Conservation (phyloP, 2,888 invertebrate genomes). For the Danaus chrysippus region DNA sequence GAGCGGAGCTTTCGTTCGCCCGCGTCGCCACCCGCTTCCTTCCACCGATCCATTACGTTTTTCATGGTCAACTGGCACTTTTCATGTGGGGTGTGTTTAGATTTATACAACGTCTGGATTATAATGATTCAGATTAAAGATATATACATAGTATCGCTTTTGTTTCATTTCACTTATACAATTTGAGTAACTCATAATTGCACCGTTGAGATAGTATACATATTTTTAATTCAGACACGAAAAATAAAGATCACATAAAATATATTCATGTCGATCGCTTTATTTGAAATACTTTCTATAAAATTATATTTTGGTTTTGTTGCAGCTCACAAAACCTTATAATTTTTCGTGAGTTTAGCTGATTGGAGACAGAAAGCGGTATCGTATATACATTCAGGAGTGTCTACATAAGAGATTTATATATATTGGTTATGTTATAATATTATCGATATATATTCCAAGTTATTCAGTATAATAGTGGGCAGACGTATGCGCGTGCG, state of each 20-base stretch:
- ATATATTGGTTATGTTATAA: conserved; percentile 20
- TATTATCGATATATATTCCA: conserved; percentile 11
- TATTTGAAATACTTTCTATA: no score
- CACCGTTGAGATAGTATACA: no score
- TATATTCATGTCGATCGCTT: no score
- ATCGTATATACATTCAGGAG: conserved; percentile 16
- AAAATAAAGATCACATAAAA: no score
- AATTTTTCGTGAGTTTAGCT: no score
- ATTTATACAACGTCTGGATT: background rate
- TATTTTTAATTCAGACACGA: no score
- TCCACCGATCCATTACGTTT: conserved; percentile 26
- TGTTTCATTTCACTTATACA: no score
- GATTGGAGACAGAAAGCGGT: no score
- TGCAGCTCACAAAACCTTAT: no score
- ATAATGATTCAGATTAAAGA: background rate
- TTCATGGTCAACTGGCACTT: conserved; percentile 26
- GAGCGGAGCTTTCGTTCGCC: conserved; percentile 66
- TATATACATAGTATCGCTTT: no score
- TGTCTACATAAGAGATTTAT: conserved; percentile 10
- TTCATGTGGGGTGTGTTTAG: conserved; percentile 17
- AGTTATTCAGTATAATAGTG: conserved; percentile 27
- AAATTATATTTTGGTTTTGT: no score
- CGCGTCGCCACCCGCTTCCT: conserved; percentile 43
- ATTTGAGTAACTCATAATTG: no score
- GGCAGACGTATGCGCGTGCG: conserved; percentile 52